A percentile compares a stretch with the other conserved stretches of the same genome.
These are phyloP conservation scores for Cyphomyrus discorhynchus DNA, from an alignment of 2,113 vertebrate species.

Conservation along the genomic window DNA sequence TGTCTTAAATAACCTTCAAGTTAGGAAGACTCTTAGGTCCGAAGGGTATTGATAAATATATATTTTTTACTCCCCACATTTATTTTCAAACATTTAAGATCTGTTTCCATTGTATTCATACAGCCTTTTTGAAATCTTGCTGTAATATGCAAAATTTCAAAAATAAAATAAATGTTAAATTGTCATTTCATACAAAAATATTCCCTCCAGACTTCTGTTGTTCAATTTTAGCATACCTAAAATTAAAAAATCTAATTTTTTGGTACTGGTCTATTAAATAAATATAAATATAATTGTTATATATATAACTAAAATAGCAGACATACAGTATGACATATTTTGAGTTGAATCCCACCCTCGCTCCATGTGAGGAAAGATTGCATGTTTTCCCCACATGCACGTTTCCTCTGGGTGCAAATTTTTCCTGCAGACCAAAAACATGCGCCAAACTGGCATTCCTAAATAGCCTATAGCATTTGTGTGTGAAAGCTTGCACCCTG, in stretches of 20 bases:
- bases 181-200: neutral
- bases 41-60: neutral
- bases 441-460: neutral
- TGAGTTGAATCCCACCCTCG: neutral
- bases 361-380: neutral
- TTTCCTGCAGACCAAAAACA: neutral
- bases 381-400: neutral
- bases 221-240: neutral
- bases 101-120: neutral
- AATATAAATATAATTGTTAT: neutral
- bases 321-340: neutral
- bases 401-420: neutral
- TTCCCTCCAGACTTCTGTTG: neutral
- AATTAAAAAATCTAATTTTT: neutral
- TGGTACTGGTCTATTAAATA: neutral
- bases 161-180: neutral
- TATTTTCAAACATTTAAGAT: neutral
- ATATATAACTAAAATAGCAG: neutral
- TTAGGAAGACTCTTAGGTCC: neutral
- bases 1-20: slow-evolving; percentile 11
- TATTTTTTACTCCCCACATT: neutral
- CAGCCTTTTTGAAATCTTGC: neutral
- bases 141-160: neutral
- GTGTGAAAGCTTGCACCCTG: neutral
- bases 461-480: neutral